phyloP scores from a whole-genome alignment of 2,888 invertebrate species.

The Synergus japonicus region DNA sequence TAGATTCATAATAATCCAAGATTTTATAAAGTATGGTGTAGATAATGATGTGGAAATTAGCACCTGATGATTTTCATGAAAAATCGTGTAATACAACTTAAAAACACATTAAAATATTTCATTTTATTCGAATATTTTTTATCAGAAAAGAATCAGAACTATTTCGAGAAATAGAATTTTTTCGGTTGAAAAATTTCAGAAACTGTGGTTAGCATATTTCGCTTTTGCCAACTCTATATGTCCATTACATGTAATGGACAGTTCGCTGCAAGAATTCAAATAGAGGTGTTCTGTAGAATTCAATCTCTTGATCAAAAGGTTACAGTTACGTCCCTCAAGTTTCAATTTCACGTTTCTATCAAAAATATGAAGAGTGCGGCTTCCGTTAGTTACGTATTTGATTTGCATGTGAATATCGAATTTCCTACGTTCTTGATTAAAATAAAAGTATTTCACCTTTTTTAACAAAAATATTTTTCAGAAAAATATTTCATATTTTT shows the following conservation, averaged over 20 bases:
- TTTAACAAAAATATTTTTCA: too few relatives aligned
- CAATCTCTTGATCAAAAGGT: not conserved
- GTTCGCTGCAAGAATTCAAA: not conserved
- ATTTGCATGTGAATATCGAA: not conserved
- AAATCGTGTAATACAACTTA: not conserved
- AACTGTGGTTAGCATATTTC: not conserved
- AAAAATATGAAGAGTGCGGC: not conserved
- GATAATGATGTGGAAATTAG: not conserved
- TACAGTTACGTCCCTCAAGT: not conserved
- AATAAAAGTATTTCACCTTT: not conserved
- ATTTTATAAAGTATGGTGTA: constrained; percentile 5
- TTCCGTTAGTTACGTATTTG: not conserved
- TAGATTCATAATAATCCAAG: not conserved
- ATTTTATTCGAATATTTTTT: not conserved
- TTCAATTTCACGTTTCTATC: not conserved
- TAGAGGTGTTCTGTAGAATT: not conserved
- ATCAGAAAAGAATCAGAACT: too few relatives aligned
- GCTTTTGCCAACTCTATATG: not conserved
- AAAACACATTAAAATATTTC: not conserved
- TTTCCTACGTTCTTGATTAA: not conserved
- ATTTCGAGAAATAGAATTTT: not conserved
- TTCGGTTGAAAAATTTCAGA: constrained; percentile 1
- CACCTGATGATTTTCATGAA: constrained; percentile 4
- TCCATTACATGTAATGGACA: not conserved
- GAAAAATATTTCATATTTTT: too few relatives aligned